Evolutionary conservation across 1,140 invertebrate species (phyloP).

Genomic region (Zelostemma sp.): DNA sequence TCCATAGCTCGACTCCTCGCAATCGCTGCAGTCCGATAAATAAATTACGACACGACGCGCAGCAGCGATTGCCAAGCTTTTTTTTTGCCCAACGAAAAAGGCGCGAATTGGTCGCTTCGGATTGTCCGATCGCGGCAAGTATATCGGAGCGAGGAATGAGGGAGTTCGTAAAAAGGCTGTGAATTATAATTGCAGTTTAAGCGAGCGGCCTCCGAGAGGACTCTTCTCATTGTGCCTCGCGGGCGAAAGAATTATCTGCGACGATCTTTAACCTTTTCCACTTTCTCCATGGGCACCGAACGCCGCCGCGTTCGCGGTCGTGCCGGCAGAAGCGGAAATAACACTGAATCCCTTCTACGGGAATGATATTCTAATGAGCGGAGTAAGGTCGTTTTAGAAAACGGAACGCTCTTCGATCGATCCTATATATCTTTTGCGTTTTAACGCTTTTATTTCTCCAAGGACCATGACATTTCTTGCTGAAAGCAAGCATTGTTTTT

Average conservation of each 20-base stretch:
- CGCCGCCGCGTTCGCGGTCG: conserved; percentile 29
- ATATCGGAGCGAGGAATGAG: too few relatives aligned
- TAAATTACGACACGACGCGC: conserved; percentile 47
- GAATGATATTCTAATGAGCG: conserved; percentile 23
- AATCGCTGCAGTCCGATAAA: conserved; percentile 36
- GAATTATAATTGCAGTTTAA: conserved; percentile 46
- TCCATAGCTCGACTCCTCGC: conserved; percentile 44
- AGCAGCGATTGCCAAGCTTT: conserved; percentile 33
- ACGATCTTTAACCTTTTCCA: conserved; percentile 62
- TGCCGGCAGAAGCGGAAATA: conserved; percentile 41
- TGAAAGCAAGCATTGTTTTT: too few relatives aligned
- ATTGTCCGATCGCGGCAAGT: too few relatives aligned
- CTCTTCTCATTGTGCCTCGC: conserved; percentile 40
- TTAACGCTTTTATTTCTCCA: too few relatives aligned
- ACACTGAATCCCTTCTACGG: conserved; percentile 19
- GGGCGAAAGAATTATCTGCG: conserved; percentile 55
- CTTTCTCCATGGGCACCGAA: conserved; percentile 58
- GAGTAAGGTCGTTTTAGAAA: conserved; percentile 4
- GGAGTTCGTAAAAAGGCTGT: too few relatives aligned
- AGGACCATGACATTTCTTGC: too few relatives aligned
- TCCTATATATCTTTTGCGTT: too few relatives aligned
- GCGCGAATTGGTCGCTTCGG: too few relatives aligned
- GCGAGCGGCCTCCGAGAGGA: conserved; percentile 44
- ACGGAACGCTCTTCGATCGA: too few relatives aligned
- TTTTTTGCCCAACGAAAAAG: too few relatives aligned